A percentile compares a stretch with the other conserved stretches of the same genome.
Evolutionary conservation across 1,140 invertebrate genomes (phyloP).

Genomic region (Trinorchestia longiramus): DNA sequence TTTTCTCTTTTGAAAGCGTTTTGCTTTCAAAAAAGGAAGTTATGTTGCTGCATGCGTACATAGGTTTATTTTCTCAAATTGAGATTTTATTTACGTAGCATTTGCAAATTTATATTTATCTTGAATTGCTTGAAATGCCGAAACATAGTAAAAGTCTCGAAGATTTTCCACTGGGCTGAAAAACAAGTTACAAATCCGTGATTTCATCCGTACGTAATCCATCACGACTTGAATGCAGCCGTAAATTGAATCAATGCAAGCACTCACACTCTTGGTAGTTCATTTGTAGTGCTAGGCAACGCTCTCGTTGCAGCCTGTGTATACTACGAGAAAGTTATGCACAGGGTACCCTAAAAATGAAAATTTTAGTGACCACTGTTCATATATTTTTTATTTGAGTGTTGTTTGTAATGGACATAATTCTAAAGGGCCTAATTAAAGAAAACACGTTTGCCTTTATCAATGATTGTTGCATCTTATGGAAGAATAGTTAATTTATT

Average conservation of each 20-base stretch:
- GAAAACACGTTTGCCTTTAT: too few relatives aligned
- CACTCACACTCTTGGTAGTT: neutral
- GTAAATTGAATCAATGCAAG: neutral
- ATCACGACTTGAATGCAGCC: neutral
- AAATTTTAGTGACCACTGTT: too few relatives aligned
- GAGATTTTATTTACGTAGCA: neutral
- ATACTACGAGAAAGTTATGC: too few relatives aligned
- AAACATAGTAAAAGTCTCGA: neutral
- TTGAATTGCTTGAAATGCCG: too few relatives aligned
- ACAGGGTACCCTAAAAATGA: too few relatives aligned
- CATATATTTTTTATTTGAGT: too few relatives aligned
- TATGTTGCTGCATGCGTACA: neutral
- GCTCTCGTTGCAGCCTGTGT: too few relatives aligned
- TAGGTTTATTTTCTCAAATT: neutral
- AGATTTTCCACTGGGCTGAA: neutral
- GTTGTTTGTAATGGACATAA: too few relatives aligned
- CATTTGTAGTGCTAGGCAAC: neutral
- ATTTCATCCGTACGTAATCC: neutral
- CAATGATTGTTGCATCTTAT: too few relatives aligned
- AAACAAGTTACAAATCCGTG: neutral
- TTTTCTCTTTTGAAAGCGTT: neutral
- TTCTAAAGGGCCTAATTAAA: too few relatives aligned
- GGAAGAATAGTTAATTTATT: too few relatives aligned
- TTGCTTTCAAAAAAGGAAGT: neutral
- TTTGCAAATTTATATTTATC: too few relatives aligned